A percentile compares a stretch with the other conserved stretches of the same genome.
These are phyloP conservation scores for Cettia cetti DNA, from an alignment of 2,113 vertebrate species.

Conservation along the genomic window DNA sequence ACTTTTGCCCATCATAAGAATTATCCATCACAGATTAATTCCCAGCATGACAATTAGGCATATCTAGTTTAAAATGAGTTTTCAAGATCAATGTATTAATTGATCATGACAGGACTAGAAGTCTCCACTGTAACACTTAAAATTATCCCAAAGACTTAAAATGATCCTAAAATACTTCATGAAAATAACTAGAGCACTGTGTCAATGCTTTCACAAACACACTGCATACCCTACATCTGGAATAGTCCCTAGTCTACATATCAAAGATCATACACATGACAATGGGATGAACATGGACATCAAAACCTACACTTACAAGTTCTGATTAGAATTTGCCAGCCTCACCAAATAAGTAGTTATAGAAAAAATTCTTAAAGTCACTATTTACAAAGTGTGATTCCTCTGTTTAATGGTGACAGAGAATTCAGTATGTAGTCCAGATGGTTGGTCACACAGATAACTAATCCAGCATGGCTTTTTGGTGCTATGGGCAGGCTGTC, in stretches of 20 bases:
- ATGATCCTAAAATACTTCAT: background rate
- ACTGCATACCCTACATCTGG: background rate
- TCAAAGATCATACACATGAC: background rate
- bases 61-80: background rate
- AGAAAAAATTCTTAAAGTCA: background rate
- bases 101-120: background rate
- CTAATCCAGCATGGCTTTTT: constrained; percentile 22
- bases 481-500: constrained; percentile 7
- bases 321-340: background rate
- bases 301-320: background rate
- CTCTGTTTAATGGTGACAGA: constrained; percentile 40
- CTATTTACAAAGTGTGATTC: constrained; percentile 40
- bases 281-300: background rate
- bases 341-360: background rate
- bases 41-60: background rate
- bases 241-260: background rate
- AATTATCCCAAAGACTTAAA: background rate
- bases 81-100: background rate
- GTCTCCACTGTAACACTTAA: background rate
- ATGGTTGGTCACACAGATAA: background rate
- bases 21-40: background rate
- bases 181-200: background rate
- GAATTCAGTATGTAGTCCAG: constrained; percentile 30
- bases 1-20: background rate
- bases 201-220: background rate